A percentile compares a stretch with the other conserved stretches of the same genome.
Evolutionary conservation across 1,140 invertebrate species (phyloP).

Genomic region (Nylanderia fulva): DNA sequence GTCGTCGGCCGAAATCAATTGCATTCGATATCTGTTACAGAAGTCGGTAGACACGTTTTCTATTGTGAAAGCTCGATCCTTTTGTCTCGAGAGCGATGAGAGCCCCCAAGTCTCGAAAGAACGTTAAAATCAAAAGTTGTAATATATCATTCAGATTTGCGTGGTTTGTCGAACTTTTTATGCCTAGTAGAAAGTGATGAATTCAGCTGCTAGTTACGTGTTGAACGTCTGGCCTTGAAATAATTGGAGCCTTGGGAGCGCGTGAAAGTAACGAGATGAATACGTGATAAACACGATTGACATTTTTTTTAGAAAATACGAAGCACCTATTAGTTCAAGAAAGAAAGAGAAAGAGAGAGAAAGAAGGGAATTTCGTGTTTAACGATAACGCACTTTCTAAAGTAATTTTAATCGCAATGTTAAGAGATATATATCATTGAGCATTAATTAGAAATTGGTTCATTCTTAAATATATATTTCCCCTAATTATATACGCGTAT

Average conservation of each 20-base stretch:
- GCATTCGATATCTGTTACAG: too few relatives aligned
- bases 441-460: not conserved
- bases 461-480: not conserved
- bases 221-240: slow-evolving; percentile 36
- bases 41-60: not conserved
- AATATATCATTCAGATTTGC: not conserved
- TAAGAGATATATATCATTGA: not conserved
- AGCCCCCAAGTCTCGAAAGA: not conserved
- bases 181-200: slow-evolving; percentile 33
- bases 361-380: too few relatives aligned
- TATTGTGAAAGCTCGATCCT: slow-evolving; percentile 14
- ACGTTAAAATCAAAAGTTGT: slow-evolving; percentile 1
- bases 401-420: not conserved
- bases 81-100: not conserved
- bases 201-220: slow-evolving; percentile 28
- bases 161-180: slow-evolving; percentile 11
- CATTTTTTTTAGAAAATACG: slow-evolving; percentile 3
- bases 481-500: not conserved
- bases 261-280: slow-evolving; percentile 24
- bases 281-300: slow-evolving; percentile 14
- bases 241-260: slow-evolving; percentile 21
- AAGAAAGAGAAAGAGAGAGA: too few relatives aligned
- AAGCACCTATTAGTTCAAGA: not conserved
- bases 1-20: slow-evolving; percentile 6
- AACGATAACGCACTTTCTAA: slow-evolving; percentile 8